Conservation (phyloP, 2,113 vertebrate species). For the Condylura cristata region DNA sequence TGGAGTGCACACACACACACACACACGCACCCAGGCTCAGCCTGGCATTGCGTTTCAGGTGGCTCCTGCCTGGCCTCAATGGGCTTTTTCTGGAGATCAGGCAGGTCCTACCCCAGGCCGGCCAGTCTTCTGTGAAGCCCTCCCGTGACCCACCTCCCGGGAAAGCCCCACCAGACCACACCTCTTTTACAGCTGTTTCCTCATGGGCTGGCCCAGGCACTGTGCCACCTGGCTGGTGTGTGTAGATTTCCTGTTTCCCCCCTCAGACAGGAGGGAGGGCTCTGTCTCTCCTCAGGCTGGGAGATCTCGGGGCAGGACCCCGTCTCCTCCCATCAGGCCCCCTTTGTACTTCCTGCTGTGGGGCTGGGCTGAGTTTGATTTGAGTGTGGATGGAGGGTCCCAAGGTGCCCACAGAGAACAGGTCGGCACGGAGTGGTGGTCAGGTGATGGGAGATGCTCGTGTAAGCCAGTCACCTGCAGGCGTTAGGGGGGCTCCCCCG, state of each 20-base stretch:
- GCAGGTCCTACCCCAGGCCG: background rate
- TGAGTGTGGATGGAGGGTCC: background rate
- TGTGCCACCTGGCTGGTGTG: background rate
- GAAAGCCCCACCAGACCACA: background rate
- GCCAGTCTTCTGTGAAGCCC: background rate
- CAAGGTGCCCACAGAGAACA: background rate
- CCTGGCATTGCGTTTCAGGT: background rate
- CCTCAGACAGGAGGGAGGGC: background rate
- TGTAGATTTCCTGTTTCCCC: constrained; percentile 60
- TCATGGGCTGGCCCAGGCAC: constrained; percentile 21
- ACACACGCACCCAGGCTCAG: background rate
- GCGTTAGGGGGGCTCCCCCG: background rate
- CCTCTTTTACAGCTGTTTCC: constrained; percentile 55
- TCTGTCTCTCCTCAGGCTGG: background rate
- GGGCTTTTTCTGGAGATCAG: background rate
- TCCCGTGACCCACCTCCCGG: background rate
- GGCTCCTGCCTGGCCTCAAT: background rate
- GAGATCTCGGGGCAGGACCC: background rate
- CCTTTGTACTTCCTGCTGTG: background rate
- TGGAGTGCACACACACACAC: background rate
- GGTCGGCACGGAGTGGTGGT: background rate
- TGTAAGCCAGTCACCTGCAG: background rate
- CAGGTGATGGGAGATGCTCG: background rate
- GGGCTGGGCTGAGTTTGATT: background rate
- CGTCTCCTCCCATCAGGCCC: background rate